Evolutionary conservation across 2,888 invertebrate genomes (phyloP), one percentile per base, ranked within the genome.

Genomic region (Orthosia cruda): DNA sequence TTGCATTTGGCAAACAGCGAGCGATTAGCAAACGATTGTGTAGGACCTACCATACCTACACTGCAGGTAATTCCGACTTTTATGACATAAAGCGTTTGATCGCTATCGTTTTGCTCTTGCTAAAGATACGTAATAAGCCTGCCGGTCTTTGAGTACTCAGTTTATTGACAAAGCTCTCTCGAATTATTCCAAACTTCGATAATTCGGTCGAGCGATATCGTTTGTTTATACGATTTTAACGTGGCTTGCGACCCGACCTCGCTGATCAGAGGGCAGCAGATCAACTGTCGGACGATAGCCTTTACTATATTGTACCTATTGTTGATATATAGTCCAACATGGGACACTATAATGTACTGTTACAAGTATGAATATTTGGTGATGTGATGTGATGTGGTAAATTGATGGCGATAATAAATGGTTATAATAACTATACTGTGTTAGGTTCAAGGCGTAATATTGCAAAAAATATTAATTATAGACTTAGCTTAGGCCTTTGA

Each of bases 261-360:
- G 20, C 20, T 16, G 74, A 45, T 71, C 83, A 77, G 67, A 74
- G 83, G 74, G 76, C 61, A n/a, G 76, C 61, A 85, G 74, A 82
- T 84, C 59, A 57, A 61, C 45, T 61, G 66, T 57, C 52, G 9
- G 20, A 16, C 47, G 83, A 80, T 84, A 81, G 69, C 81, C 78
- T 83, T 26, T 83, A 58, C 64, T 68, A 74, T 83, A 83, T 81
- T 74, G 63, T 78, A 67, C 79, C 62, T 83, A 75, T 80, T 83
- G 74, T 79, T 79, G 49, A 68, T 57, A 74, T 54, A 65, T 52
- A 20, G 23, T 15, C 26, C 20, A 47, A 61, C 20, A 54, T 50
- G 20, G 4, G 13, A 11, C 55, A 26, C 40, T 59, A 18, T 32
- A 63, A 59, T 13, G 15, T 45, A 50, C 23, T 26, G 15, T 40